Evolutionary conservation across 2,888 invertebrate species (phyloP).

Genomic region (Helicoverpa assulta): DNA sequence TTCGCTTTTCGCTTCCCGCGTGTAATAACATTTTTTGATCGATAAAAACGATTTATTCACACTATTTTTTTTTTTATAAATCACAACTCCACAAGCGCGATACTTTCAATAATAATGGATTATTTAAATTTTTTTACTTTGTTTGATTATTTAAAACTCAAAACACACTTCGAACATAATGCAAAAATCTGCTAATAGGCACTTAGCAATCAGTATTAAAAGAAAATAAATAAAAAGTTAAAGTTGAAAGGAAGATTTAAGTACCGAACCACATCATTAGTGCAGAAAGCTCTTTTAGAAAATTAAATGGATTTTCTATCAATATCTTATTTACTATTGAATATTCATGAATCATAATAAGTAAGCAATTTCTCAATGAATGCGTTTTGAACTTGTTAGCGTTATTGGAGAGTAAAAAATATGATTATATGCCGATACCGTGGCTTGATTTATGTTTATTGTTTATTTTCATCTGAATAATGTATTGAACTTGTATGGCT

Average conservation of each 20-base stretch:
- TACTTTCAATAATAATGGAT: constrained; percentile 2
- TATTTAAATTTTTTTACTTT: neutral
- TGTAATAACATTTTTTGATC: constrained; percentile 79
- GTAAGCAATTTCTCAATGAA: constrained; percentile 68
- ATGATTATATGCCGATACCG: constrained; percentile 59
- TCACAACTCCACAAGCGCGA: neutral
- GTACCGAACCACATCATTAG: constrained; percentile 46
- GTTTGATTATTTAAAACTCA: constrained; percentile 3
- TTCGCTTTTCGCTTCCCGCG: constrained; percentile 80
- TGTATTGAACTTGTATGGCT: constrained; percentile 47
- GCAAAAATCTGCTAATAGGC: constrained; percentile 11
- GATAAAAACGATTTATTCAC: constrained; percentile 68
- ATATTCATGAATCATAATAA: constrained; percentile 73
- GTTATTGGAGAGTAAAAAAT: constrained; percentile 61
- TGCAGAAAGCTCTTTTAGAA: constrained; percentile 30
- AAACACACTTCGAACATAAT: neutral
- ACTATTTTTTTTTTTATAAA: constrained; percentile 6
- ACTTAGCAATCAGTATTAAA: constrained; percentile 15
- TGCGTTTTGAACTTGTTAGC: constrained; percentile 57
- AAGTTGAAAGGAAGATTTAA: constrained; percentile 8
- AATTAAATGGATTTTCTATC: constrained; percentile 58
- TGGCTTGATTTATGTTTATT: constrained; percentile 57
- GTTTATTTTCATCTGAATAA: constrained; percentile 56
- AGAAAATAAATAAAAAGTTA: constrained; percentile 11
- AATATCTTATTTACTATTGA: constrained; percentile 66